These are phyloP conservation scores for Zophobas atratus DNA, from an alignment of 1,140 invertebrate genomes.

Conservation along the genomic window DNA sequence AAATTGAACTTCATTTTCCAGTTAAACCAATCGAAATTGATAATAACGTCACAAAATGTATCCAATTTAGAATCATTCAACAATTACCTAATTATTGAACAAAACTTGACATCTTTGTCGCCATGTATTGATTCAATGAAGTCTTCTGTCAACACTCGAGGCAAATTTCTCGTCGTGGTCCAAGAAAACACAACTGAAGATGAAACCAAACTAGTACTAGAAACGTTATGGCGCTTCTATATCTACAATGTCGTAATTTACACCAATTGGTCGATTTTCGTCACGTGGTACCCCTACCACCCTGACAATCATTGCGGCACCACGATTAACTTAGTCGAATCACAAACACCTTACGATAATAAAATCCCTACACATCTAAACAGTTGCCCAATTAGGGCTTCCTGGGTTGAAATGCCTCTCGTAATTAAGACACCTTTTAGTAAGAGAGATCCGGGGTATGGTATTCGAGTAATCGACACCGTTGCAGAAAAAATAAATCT, in stretches of 20 bases:
- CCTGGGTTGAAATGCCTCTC: background rate
- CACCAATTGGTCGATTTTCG: conserved; percentile 24
- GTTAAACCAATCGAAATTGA: background rate
- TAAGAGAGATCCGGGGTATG: conserved; percentile 1
- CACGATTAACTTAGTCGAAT: background rate
- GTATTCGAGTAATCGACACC: background rate
- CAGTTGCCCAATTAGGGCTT: background rate
- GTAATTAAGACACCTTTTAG: background rate
- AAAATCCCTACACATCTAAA: conserved; percentile 6
- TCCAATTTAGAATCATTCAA: background rate
- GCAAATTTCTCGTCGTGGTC: background rate
- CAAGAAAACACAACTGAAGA: conserved; percentile 1
- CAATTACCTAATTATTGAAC: background rate
- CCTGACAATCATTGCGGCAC: conserved; percentile 1
- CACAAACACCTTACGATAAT: background rate
- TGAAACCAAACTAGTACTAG: background rate
- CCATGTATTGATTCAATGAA: background rate
- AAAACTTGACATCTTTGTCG: background rate
- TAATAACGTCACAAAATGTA: background rate
- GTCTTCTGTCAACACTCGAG: background rate
- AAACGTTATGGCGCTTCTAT: conserved; percentile 14
- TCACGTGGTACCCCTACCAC: conserved; percentile 36
- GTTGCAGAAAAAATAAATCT: background rate
- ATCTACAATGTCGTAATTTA: conserved; percentile 40
- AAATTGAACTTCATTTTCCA: background rate